A percentile compares a stretch with the other conserved stretches of the same genome.
Conservation (phyloP, 2,888 invertebrate species). For the Coecobrya sp. region DNA sequence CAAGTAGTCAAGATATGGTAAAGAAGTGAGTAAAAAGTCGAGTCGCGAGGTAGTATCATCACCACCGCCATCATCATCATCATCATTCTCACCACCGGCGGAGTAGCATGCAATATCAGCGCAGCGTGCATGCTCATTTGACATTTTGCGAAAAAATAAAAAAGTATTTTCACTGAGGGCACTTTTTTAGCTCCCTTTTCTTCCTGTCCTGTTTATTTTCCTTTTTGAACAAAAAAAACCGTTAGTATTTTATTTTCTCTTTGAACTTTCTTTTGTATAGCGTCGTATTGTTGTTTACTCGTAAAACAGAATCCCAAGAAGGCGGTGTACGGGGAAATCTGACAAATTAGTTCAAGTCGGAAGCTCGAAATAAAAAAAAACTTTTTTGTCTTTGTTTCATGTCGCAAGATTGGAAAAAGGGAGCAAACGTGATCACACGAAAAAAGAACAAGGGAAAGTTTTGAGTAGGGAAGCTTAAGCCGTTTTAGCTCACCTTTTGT, state of each 20-base stretch:
- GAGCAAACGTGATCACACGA: no score
- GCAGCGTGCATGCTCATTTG: slow-evolving; percentile 28
- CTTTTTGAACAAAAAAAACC: not conserved
- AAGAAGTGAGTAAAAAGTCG: not conserved
- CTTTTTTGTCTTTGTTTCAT: no score
- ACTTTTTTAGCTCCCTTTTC: not conserved
- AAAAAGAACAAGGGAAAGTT: no score
- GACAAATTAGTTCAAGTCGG: no score
- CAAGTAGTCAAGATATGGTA: not conserved
- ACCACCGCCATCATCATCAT: not conserved
- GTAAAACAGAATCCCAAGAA: no score
- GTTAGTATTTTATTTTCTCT: not conserved
- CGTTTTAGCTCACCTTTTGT: no score
- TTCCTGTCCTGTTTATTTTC: not conserved
- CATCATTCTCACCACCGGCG: slow-evolving; percentile 22
- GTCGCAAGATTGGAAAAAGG: no score
- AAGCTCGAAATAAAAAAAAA: no score
- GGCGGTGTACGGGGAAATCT: no score
- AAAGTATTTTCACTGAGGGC: not conserved
- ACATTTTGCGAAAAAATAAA: slow-evolving; percentile 41
- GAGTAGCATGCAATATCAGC: slow-evolving; percentile 4
- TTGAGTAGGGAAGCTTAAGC: no score
- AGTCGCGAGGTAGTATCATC: slow-evolving; percentile 26
- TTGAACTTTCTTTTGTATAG: not conserved
- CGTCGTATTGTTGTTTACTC: no score